Base-by-base conservation (phyloP, 2,113 vertebrate genomes). In the Anser cygnoides region DNA sequence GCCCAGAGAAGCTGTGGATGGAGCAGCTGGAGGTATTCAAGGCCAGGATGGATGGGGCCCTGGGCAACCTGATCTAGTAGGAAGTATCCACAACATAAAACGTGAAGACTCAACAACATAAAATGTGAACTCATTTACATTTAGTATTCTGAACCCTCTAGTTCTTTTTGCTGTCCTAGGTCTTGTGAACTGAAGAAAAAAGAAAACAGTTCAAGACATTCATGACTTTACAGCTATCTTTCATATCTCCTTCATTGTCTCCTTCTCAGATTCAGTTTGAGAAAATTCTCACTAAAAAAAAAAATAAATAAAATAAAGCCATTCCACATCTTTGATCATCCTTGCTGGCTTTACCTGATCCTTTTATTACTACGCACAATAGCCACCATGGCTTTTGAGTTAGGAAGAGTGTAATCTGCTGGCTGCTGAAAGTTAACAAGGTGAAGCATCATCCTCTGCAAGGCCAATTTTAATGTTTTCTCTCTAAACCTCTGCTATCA, bases 291-390 rank as follows among this genome's bases (percentile, higher is more conserved):
- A 15, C 28, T 13, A 44, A 29, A 72, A 76, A 55, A 63, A 77
- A 37, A 29, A 72, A 76, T 35, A 55, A 63, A 77, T 44, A 20
- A 70, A 41, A 74, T 9, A 80, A 54, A 21, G 29, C 35, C 20
- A 70, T 70, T 88, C 46, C 22, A 39, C 10, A 23, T 76, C 4
- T 88, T 79, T 75, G 52, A 68, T 85, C 74, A 82, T 90, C 29
- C 33, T 88, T 70, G 31, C 44, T 84, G 89, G 39, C 71, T 85
- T 75, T 82, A 54, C 76, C 58, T 26, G 33, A 86, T 88, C 59
- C 43, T 92, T 90, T 88, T 77, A 86, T 80, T 90, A 58, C 76
- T 76, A 83, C 37, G 28, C 18, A 37, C 4, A 25, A 37, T 41
- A 77, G 11, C 76, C 0, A 0, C 50, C 68, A 25, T 85, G 79